Conservation (phyloP, 2,113 vertebrate genomes). For the Leiothrix lutea region DNA sequence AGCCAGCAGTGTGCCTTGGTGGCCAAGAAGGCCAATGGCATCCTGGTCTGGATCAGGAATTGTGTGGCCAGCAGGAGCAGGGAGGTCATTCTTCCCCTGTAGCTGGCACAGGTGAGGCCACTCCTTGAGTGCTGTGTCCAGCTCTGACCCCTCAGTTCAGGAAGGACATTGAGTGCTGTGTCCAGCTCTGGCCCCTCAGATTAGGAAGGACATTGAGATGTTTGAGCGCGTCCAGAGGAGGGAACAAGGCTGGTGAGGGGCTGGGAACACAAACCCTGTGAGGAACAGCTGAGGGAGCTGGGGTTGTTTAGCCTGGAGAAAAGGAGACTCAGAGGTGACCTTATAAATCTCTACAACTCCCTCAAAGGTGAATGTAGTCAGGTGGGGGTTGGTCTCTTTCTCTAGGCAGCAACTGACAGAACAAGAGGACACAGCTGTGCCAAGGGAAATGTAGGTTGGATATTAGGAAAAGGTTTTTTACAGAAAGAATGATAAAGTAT, state of each 20-base stretch:
- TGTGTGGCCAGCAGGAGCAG: neutral
- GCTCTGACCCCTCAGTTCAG: neutral
- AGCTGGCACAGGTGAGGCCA: neutral
- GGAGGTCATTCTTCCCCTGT: neutral
- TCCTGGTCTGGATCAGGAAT: neutral
- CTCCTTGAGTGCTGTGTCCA: neutral
- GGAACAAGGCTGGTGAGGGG: neutral
- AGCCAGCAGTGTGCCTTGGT: neutral
- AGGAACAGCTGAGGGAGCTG: neutral
- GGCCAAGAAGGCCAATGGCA: neutral
- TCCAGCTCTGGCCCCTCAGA: neutral
- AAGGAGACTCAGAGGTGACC: neutral
- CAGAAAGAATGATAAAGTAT: neutral
- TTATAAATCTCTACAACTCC: neutral
- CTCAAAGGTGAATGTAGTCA: neutral
- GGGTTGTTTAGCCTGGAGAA: neutral
- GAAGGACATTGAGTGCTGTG: neutral
- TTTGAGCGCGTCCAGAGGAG: neutral
- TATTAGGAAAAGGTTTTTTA: neutral
- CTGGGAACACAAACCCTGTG: neutral
- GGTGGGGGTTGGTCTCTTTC: neutral
- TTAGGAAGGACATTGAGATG: neutral
- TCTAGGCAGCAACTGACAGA: neutral
- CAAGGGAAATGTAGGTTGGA: neutral
- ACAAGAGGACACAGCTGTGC: neutral